phyloP scores from a whole-genome alignment of 2,113 vertebrate species.

The Hippopotamus amphibius region DNA sequence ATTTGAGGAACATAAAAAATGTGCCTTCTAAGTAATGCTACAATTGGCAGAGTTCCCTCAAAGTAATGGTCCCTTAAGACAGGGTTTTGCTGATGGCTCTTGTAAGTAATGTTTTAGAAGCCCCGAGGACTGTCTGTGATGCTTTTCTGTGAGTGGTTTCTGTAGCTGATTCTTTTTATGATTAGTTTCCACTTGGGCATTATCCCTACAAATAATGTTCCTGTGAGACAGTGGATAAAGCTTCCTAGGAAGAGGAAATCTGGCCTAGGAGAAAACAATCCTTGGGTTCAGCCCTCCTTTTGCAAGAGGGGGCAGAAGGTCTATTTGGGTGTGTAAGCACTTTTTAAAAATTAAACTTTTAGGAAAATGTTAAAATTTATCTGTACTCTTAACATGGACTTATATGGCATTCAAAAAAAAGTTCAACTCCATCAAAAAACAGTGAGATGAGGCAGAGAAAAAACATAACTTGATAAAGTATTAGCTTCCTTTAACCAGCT shows the following conservation, averaged over 20 bases:
- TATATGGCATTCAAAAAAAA: not conserved
- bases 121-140: conserved; percentile 15
- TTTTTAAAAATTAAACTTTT: conserved; percentile 30
- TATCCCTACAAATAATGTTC: not conserved
- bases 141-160: conserved; percentile 55
- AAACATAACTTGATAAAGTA: not conserved
- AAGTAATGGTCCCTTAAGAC: conserved; percentile 52
- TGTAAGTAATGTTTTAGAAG: conserved; percentile 51
- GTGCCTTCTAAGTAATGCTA: conserved; percentile 74
- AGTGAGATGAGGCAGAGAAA: not conserved
- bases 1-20: conserved; percentile 62
- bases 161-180: conserved; percentile 41
- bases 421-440: not conserved
- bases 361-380: conserved; percentile 44
- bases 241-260: not conserved
- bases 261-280: not conserved
- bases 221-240: conserved; percentile 31
- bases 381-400: not conserved
- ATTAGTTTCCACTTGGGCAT: conserved; percentile 52
- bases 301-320: not conserved
- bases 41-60: conserved; percentile 40
- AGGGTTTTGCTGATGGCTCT: conserved; percentile 50
- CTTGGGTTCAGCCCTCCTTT: not conserved
- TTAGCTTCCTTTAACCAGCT: not conserved
- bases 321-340: not conserved